phyloP scores from a whole-genome alignment of 2,797 vertebrate genomes.

The Arnoldichthys spilopterus region DNA sequence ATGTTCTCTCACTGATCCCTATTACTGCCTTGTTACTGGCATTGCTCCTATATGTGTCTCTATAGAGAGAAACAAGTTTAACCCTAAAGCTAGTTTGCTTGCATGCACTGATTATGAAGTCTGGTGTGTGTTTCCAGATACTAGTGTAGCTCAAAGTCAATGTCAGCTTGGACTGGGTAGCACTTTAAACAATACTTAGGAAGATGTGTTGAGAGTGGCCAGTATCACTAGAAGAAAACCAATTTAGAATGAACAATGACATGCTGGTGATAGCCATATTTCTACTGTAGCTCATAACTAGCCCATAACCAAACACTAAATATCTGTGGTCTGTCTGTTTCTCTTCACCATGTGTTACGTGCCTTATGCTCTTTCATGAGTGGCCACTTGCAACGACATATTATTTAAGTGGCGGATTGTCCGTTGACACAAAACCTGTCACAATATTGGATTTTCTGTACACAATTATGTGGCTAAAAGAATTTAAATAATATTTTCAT shows the following conservation, averaged over 20 bases:
- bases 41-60: conserved; percentile 5
- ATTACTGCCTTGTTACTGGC: conserved; percentile 36
- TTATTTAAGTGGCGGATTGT: no score
- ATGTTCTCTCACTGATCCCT: conserved; percentile 29
- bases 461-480: no score
- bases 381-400: no score
- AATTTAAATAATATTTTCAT: no score
- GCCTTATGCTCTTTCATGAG: no score
- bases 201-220: background rate
- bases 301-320: no score
- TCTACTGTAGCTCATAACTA: no score
- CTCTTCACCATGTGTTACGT: no score
- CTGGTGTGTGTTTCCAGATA: background rate
- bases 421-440: no score
- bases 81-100: conserved; percentile 21
- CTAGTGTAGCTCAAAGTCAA: background rate
- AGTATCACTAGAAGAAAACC: background rate
- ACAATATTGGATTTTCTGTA: no score
- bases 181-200: background rate
- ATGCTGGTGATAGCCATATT: background rate
- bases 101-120: conserved; percentile 8
- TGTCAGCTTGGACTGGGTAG: background rate
- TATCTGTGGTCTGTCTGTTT: no score
- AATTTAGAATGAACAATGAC: background rate
- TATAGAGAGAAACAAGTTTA: background rate